Percentiles rank a stretch among this genome's conserved stretches.
Conservation (phyloP, 2,797 vertebrate genomes). For the Phoebastria nigripes region DNA sequence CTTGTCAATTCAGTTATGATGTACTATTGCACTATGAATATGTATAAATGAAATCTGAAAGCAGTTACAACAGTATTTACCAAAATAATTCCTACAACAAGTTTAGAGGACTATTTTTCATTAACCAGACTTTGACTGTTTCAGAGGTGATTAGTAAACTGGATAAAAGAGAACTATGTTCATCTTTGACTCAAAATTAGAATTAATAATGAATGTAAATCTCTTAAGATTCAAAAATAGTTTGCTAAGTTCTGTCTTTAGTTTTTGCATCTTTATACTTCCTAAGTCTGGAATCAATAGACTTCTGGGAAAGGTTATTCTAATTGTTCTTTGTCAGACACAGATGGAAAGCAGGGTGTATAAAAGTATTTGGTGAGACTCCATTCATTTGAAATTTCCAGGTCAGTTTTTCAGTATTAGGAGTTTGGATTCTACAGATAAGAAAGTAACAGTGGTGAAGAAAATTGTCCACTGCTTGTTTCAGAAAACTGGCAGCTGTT, state of each 20-base stretch:
- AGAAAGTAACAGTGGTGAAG: neutral
- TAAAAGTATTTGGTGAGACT: neutral
- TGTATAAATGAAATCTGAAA: neutral
- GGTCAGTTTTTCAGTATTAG: neutral
- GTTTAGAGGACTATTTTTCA: neutral
- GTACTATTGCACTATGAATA: neutral
- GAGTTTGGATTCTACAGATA: neutral
- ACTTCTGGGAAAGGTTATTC: neutral
- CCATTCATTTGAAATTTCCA: neutral
- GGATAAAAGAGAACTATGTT: neutral
- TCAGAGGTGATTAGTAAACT: neutral
- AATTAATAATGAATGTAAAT: neutral
- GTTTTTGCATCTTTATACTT: neutral
- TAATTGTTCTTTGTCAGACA: neutral
- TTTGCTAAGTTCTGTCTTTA: neutral
- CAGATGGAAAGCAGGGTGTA: neutral
- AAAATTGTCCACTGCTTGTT: neutral
- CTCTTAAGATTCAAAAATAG: neutral
- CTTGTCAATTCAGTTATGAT: neutral
- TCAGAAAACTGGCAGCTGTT: neutral
- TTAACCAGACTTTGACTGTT: neutral
- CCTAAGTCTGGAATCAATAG: neutral
- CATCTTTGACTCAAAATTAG: neutral
- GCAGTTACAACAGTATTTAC: neutral
- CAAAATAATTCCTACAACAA: neutral